Percentiles rank a stretch among this genome's conserved stretches.
Evolutionary conservation across 2,888 invertebrate species (phyloP).

Genomic region (Habroteleia sp.): DNA sequence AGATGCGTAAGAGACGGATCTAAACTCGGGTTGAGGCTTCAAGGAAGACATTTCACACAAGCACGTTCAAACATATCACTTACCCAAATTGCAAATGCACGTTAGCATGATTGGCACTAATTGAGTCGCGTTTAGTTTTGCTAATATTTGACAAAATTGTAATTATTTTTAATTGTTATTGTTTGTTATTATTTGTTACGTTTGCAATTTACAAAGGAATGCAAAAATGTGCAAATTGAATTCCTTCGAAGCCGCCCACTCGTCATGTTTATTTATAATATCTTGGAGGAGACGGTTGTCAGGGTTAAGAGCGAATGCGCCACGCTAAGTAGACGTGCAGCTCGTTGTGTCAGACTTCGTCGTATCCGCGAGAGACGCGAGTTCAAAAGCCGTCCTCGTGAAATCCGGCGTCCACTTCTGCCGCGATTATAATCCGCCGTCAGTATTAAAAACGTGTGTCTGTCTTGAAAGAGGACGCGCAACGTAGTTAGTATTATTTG

Average conservation of each 20-base stretch:
- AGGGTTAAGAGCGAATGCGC: constrained; percentile 39
- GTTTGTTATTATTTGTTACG: too few relatives aligned
- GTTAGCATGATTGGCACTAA: too few relatives aligned
- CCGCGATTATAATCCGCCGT: constrained; percentile 35
- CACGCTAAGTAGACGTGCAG: constrained; percentile 34
- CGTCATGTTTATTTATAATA: constrained; percentile 28
- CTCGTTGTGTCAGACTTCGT: constrained; percentile 42
- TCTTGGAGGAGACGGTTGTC: constrained; percentile 12
- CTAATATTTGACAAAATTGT: too few relatives aligned
- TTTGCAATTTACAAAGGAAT: too few relatives aligned
- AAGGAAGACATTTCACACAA: too few relatives aligned
- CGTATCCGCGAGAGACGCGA: constrained; percentile 37
- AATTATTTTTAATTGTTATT: too few relatives aligned
- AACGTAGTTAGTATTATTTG: constrained; percentile 47
- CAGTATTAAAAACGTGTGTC: constrained; percentile 25
- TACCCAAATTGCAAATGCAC: neutral
- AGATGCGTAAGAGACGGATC: constrained; percentile 14
- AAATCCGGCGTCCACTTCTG: constrained; percentile 38
- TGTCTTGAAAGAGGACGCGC: constrained; percentile 21
- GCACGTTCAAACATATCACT: too few relatives aligned
- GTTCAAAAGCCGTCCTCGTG: constrained; percentile 52
- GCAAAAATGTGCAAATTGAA: too few relatives aligned
- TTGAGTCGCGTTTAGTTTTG: too few relatives aligned
- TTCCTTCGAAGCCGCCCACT: too few relatives aligned
- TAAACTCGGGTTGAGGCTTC: too few relatives aligned